Base-by-base conservation (phyloP, 2,113 vertebrate genomes). In the Alouatta palliata region DNA sequence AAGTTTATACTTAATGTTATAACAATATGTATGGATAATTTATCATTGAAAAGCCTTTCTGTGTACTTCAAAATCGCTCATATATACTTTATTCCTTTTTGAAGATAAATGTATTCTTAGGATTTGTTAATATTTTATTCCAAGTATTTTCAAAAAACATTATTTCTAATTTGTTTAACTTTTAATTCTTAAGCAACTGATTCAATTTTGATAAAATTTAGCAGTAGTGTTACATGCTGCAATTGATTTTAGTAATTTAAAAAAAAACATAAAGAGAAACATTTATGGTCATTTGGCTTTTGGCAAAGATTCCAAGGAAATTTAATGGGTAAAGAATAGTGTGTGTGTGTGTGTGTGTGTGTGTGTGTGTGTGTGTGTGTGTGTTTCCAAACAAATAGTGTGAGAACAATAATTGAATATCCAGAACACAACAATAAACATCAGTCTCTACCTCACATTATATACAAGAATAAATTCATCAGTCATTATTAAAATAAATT, bases 51-150 rank as follows among this genome's bases (percentile, higher is more conserved):
- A 83, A 84, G 35, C 9, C 58, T 75, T 91, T 35, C 58, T 17
- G 11, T 27, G 20, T 91, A 43, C 70, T 90, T 37, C 14, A 61
- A 71, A 79, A 45, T 87, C 4, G n/a, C 49, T 90, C 17, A 49
- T 23, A 49, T 16, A 77, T 70, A 71, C 17, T 94, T 91, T 64
- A 73, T 70, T 47, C 32, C 11, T 77, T 81, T 64, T 52, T 87
- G 20, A 70, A 47, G 27, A 94, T 23, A 85, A 68, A 82, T 81
- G 47, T 4, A 27, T 71, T 66, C 30, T 92, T 87, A 40, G 71
- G 40, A 76, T 52, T 52, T 81, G 58, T 75, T 95, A 52, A 81
- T 68, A 92, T 45, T 87, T 66, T 73, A 94, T 45, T 92, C 30
- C 25, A 85, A 80, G 27, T 30, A 61, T 61, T 88, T 81, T 93